These are phyloP conservation scores for Spinus olivaceus DNA, from an alignment of 2,797 vertebrate genomes.

Conservation along the genomic window DNA sequence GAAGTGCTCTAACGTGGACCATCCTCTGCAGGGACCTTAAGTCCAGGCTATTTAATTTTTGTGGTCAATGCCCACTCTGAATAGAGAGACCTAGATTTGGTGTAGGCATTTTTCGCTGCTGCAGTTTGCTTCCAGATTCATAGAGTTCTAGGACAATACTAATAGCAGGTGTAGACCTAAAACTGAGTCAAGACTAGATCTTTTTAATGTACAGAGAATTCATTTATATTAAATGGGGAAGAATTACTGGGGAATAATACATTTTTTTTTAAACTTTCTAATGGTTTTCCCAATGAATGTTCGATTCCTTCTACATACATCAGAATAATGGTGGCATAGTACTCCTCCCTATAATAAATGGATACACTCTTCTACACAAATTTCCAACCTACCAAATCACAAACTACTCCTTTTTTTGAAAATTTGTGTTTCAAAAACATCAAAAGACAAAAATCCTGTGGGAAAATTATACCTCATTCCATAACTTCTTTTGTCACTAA, in stretches of 20 bases:
- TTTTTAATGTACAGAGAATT: background rate
- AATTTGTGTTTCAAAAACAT: slow-evolving; percentile 37
- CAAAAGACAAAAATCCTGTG: slow-evolving; percentile 54
- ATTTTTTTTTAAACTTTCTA: background rate
- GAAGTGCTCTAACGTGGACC: background rate
- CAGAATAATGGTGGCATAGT: background rate
- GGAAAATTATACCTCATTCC: slow-evolving; percentile 41
- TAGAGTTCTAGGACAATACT: background rate
- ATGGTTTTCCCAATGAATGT: background rate
- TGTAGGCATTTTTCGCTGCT: background rate
- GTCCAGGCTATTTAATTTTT: background rate
- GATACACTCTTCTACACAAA: background rate
- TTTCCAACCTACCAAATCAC: background rate
- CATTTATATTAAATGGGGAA: background rate
- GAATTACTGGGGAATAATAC: background rate
- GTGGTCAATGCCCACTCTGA: background rate
- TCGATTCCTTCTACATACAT: background rate
- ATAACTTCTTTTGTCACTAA: slow-evolving; percentile 35
- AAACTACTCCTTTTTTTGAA: background rate
- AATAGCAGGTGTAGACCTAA: background rate
- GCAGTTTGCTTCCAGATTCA: background rate
- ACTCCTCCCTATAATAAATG: background rate
- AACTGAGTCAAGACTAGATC: background rate
- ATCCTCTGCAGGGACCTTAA: background rate
- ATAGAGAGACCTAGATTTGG: background rate